Evolutionary conservation across 2,888 invertebrate genomes (phyloP), one percentile per base, ranked within the genome.

Genomic region (Melinaea menophilus): DNA sequence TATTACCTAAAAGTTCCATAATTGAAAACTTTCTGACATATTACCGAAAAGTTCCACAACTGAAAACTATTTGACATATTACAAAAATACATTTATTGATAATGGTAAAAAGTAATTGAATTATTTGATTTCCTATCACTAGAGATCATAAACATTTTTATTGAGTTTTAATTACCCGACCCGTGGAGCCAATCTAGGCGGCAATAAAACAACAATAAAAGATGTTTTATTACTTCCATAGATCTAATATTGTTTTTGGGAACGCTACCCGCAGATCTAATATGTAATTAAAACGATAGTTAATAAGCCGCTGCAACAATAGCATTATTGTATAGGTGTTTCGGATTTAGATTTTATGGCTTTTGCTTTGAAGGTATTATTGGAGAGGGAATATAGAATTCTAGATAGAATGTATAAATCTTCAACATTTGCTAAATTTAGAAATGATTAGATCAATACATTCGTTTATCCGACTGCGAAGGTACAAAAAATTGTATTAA

Each of bases 141-240:
- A 11, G 51, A 51, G 51, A 51, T 31, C 22, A 51, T 51, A 51
- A 51, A 51, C 51, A 51, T 31, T 51, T 63, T 60, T 63, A 66
- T 56, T 61, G 5, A 59, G 31, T 48, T 66, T 66, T 66, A 63
- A 66, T 66, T 63, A 63, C 66, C 37, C 35, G 31, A 31, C 33
- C 60, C 34, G 56, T 13, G 56, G 41, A 46, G 54, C 61, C 63
- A 63, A 66, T 63, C 59, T 61, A 60, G 34, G 33, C 35, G 55
- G 22, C 55, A 54, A 66, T 63, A 63, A 63, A 63, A 55, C 9
- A 31, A 59, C 63, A 59, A 56, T 66, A 63, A 66, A 66, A 56
- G 58, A 63, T 62, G 4, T 31, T 51, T 51, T 31, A 51, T 11
- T 22, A 51, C 51, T 51, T 51, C 51, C 51, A 51, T 51, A 51